A percentile compares a stretch with the other conserved stretches of the same genome.
phyloP scores from a whole-genome alignment of 2,113 vertebrate species.

The Solea senegalensis region DNA sequence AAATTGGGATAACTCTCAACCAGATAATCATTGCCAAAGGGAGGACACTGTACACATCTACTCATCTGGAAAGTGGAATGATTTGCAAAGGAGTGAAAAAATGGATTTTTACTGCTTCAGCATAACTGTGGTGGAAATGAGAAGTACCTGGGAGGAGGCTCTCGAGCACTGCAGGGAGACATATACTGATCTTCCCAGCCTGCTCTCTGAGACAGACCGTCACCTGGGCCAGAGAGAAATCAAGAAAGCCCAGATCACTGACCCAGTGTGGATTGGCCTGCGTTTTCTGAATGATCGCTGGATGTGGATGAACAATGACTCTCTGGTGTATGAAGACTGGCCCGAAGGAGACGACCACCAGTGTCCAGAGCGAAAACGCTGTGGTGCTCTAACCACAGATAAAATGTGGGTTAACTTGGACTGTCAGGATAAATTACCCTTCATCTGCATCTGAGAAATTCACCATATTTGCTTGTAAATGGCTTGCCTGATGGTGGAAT shows the following conservation, averaged over 20 bases:
- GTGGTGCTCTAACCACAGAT: conserved; percentile 38
- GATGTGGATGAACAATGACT: conserved; percentile 32
- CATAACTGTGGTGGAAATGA: neutral
- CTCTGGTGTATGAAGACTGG: conserved; percentile 1
- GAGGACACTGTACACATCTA: neutral
- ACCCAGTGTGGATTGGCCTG: conserved; percentile 49
- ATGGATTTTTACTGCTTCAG: conserved; percentile 11
- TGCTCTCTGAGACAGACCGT: neutral
- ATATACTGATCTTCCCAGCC: neutral
- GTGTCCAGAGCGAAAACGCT: conserved; percentile 17
- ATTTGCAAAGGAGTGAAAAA: accelerated
- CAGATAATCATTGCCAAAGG: accelerated
- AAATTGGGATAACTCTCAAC: conserved; percentile 8
- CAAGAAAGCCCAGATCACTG: accelerated
- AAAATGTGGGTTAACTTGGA: conserved; percentile 35
- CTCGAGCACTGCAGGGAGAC: conserved; percentile 31
- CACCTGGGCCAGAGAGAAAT: neutral
- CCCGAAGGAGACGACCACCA: neutral
- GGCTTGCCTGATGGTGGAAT: too few relatives aligned
- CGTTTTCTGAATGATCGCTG: conserved; percentile 33
- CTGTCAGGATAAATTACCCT: conserved; percentile 20
- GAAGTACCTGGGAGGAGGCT: conserved; percentile 50
- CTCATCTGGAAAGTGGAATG: neutral
- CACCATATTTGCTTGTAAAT: neutral
- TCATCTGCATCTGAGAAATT: conserved; percentile 33